phyloP scores from a whole-genome alignment of 2,888 invertebrate genomes.

The Dryobota labecula region DNA sequence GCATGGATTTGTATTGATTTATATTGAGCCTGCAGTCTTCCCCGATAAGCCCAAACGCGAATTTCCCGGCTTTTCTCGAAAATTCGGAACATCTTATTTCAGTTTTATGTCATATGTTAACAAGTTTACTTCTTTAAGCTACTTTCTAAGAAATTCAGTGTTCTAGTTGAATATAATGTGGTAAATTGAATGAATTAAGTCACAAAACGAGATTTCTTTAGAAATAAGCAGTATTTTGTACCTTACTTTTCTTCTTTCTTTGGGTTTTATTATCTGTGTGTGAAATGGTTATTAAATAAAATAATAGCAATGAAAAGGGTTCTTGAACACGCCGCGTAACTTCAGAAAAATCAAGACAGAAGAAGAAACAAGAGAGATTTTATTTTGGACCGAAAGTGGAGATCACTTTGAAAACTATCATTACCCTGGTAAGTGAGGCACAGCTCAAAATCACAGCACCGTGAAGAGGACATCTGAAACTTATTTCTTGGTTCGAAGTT shows the following conservation, averaged over 20 bases:
- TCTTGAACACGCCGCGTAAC: neutral
- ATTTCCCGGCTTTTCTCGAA: conserved; percentile 14
- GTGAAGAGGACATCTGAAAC: conserved; percentile 1
- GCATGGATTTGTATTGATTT: conserved; percentile 42
- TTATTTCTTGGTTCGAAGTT: conserved; percentile 9
- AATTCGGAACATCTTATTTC: conserved; percentile 11
- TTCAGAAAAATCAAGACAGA: neutral
- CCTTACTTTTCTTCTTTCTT: too few relatives aligned
- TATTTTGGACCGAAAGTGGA: neutral
- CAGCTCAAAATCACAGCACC: neutral
- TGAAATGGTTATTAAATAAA: neutral
- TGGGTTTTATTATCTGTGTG: neutral
- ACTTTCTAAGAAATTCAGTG: neutral
- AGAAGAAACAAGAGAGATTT: too few relatives aligned
- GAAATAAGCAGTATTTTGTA: neutral
- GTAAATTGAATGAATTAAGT: neutral
- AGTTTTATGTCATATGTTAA: neutral
- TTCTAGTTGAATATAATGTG: neutral
- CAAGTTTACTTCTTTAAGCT: neutral
- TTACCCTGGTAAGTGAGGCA: neutral
- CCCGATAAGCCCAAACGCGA: conserved; percentile 19
- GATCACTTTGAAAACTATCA: neutral
- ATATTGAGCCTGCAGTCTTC: conserved; percentile 13
- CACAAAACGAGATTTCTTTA: neutral
- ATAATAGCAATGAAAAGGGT: neutral